Evolutionary conservation across 1,140 invertebrate species (phyloP).

Genomic region (Centruroides vittatus): DNA sequence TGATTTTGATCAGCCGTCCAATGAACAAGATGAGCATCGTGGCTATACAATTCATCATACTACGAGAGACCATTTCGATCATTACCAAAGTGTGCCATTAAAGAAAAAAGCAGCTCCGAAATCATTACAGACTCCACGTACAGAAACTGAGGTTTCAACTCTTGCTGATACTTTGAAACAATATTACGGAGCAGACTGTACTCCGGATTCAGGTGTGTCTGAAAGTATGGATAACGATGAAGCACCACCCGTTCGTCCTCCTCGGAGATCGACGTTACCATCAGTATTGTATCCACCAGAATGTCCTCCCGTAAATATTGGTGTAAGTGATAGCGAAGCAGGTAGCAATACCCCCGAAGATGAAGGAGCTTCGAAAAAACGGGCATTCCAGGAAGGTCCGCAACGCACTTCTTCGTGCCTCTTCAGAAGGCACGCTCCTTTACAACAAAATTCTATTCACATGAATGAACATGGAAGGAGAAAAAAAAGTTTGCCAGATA

Average conservation of each 20-base stretch:
- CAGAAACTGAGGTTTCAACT: not conserved
- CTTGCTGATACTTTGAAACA: not conserved
- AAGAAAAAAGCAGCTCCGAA: not conserved
- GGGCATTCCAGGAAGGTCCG: not conserved
- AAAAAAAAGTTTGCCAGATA: slow-evolving; percentile 90
- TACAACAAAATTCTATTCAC: not conserved
- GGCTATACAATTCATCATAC: not conserved
- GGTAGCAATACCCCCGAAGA: not conserved
- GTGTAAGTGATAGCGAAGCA: not conserved
- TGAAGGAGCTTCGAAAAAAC: not conserved
- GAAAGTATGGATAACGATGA: slow-evolving; percentile 20
- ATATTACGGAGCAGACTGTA: slow-evolving; percentile 22
- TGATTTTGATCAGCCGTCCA: too few species aligned
- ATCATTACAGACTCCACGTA: not conserved
- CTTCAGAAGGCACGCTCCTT: not conserved
- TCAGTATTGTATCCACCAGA: not conserved
- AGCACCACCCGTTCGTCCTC: not conserved
- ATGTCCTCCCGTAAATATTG: not conserved
- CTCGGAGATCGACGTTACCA: slow-evolving; percentile 4
- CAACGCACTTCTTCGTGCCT: not conserved
- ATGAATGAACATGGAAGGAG: slow-evolving; percentile 35
- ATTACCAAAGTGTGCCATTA: not conserved
- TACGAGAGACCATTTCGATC: not conserved
- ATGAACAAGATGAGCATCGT: not conserved
- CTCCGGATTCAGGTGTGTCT: slow-evolving; percentile 31